Evolutionary conservation across 2,797 vertebrate species (phyloP).

Genomic region (Cuniculus paca): DNA sequence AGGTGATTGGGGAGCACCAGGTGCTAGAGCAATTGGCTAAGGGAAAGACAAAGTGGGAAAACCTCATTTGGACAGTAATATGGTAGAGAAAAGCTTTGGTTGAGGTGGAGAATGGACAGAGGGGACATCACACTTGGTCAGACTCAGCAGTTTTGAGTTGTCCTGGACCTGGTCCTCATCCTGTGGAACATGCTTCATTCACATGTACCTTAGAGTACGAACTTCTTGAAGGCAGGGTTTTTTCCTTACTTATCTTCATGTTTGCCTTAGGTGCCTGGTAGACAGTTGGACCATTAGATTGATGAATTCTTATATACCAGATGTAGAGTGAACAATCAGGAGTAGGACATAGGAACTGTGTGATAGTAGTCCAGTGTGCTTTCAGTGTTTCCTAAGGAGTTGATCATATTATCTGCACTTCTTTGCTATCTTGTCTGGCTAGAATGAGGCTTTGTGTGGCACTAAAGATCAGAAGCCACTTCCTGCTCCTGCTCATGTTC

Average conservation of each 20-base stretch:
- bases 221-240: not conserved
- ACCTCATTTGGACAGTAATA: not conserved
- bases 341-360: not conserved
- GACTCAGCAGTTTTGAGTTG: not conserved
- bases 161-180: not conserved
- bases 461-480: not conserved
- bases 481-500: not conserved
- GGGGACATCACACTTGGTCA: not conserved
- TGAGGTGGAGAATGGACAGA: not conserved
- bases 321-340: not conserved
- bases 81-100: not conserved
- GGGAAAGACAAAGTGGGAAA: not conserved
- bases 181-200: not conserved
- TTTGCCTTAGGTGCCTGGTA: not conserved
- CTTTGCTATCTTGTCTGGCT: not conserved
- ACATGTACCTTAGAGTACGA: not conserved
- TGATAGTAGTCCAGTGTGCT: not conserved
- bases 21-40: not conserved
- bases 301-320: not conserved
- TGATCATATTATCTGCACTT: not conserved
- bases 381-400: not conserved
- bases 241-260: not conserved
- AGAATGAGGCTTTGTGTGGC: no score
- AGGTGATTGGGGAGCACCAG: not conserved
- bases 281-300: not conserved